Evolutionary conservation across 2,113 vertebrate species (phyloP).

Genomic region (Astur gentilis): DNA sequence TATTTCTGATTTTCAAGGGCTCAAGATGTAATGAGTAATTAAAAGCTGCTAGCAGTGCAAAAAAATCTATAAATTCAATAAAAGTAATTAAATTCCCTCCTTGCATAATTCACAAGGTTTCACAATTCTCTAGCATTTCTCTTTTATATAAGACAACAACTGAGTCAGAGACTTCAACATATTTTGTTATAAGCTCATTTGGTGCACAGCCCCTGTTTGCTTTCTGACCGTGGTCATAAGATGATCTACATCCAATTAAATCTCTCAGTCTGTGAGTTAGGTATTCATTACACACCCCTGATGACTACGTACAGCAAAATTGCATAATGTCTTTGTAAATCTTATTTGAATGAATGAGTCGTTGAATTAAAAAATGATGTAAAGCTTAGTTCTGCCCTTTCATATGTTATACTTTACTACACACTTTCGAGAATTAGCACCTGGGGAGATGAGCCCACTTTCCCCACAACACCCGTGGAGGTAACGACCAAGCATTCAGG

Average conservation of each 20-base stretch:
- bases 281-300: conserved; percentile 19
- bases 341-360: conserved; percentile 1
- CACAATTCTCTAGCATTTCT: conserved; percentile 34
- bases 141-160: conserved; percentile 24
- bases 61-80: neutral
- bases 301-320: neutral
- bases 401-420: neutral
- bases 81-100: neutral
- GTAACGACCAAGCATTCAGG: neutral
- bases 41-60: neutral
- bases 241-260: conserved; percentile 31
- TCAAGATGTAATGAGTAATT: neutral
- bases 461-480: neutral
- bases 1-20: neutral
- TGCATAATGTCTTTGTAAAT: conserved; percentile 28
- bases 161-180: conserved; percentile 29
- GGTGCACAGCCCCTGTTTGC: neutral
- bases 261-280: neutral
- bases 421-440: neutral
- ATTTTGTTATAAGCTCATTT: neutral
- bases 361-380: conserved; percentile 33
- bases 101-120: conserved; percentile 46
- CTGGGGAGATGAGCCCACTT: neutral
- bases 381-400: conserved; percentile 18
- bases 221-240: neutral